Percentiles rank a stretch among this genome's conserved stretches.
Evolutionary conservation across 2,113 vertebrate genomes (phyloP).

Genomic region (Nanorana parkeri): DNA sequence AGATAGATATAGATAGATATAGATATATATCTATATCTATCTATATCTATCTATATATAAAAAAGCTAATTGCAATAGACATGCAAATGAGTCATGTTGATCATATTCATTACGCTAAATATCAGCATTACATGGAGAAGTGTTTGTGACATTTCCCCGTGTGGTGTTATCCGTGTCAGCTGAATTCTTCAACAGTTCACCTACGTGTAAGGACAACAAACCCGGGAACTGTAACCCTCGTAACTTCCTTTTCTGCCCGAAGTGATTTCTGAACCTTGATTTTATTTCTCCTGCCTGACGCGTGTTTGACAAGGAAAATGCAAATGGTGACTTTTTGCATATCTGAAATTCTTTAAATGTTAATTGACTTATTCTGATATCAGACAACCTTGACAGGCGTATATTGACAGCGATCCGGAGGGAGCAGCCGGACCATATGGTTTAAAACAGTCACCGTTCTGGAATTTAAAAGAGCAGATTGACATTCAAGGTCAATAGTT

Average conservation of each 20-base stretch:
- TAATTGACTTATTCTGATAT: conserved; percentile 25
- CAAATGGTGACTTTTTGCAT: conserved; percentile 32
- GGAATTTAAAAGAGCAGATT: conserved; percentile 34
- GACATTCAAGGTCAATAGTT: conserved; percentile 38
- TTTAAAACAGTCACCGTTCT: not conserved
- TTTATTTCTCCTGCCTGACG: not conserved
- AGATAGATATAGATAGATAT: too few relatives aligned
- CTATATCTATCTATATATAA: too few relatives aligned
- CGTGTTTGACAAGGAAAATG: conserved; percentile 26
- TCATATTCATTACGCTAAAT: too few relatives aligned
- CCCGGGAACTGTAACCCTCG: too few relatives aligned
- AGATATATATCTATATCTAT: too few relatives aligned
- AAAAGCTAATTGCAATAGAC: too few relatives aligned
- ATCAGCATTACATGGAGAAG: too few relatives aligned
- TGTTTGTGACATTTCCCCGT: too few relatives aligned
- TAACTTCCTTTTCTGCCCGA: not conserved
- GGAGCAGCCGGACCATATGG: conserved; percentile 14
- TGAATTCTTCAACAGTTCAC: too few relatives aligned
- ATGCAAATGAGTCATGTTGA: too few relatives aligned
- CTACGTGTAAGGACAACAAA: too few relatives aligned
- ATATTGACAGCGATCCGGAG: conserved; percentile 9
- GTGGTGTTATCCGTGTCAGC: too few relatives aligned
- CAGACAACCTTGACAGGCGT: conserved; percentile 7
- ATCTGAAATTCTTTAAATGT: conserved; percentile 33
- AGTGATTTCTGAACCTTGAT: conserved; percentile 1